Base-by-base conservation (phyloP, 2,797 vertebrate species). In the Sebastolobus alascanus region DNA sequence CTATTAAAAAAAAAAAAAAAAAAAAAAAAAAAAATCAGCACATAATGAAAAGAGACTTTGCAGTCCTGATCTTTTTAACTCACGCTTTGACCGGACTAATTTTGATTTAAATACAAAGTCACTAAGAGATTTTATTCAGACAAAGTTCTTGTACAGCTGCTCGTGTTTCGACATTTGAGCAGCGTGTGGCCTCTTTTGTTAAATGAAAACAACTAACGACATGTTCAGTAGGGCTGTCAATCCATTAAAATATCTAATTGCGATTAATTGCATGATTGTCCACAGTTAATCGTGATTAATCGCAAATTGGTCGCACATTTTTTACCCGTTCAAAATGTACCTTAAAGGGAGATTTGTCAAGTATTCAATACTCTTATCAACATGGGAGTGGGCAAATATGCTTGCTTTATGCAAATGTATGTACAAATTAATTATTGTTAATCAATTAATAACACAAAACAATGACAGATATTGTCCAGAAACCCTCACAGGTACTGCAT, bases 291-390 rank as follows among this genome's bases (percentile, higher is more conserved):
- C 18, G 16, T 16, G 43, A 50, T 0, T 50, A 50, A 50, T 50
- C 0, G 31, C 31, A 31, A 31, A 31, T 31, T 31, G 5, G 5
- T 31, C 31, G 1, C 16, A 50, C 7, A 0, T 20, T 20, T 50
- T 50, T 50, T 50, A 46, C 18, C 43, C 18, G 43, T 18, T 46
- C 43, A 46, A 16, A 46, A 46, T 46, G 43, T 18, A 18, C 43
- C 16, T 18, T 18, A 46, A 16, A 33, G 1, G 16, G 1, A 46
- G 3, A 46, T 46, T 0, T 18, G 0, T 46, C 43, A 46, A 8
- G 43, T 46, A 18, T 46, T 46, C 18, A 18, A 46, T 18, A 46
- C 16, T 46, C 14, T 46, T 46, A 46, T 46, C 43, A 46, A 1
- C 16, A 46, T 18, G 6, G 16, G 43, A 46, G 16, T 8, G 3